Evolutionary conservation across 2,113 vertebrate genomes (phyloP).

Genomic region (Tonatia bakeri): DNA sequence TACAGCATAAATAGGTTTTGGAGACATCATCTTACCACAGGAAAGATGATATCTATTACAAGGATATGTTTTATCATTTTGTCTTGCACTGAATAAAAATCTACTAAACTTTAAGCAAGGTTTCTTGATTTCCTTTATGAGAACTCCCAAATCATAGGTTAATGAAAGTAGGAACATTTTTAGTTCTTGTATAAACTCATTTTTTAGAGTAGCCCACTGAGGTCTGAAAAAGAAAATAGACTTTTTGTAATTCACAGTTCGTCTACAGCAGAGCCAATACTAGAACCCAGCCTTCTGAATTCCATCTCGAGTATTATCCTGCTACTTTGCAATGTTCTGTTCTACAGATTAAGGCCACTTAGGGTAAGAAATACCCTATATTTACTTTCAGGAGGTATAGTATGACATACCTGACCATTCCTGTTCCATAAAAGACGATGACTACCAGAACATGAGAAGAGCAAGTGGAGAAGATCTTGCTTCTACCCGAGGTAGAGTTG

Average conservation of each 20-base stretch:
- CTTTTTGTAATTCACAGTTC: neutral
- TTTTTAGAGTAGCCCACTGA: neutral
- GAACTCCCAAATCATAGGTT: neutral
- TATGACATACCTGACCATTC: slow-evolving; percentile 31
- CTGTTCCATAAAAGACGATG: slow-evolving; percentile 39
- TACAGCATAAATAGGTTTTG: neutral
- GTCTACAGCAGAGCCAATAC: neutral
- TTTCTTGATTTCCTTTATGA: neutral
- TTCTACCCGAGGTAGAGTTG: slow-evolving; percentile 22
- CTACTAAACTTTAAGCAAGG: no score
- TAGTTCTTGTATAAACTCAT: neutral
- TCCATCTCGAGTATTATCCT: neutral
- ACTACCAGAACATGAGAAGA: slow-evolving; percentile 63
- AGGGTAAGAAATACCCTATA: neutral
- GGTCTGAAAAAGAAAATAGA: neutral
- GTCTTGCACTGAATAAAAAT: neutral
- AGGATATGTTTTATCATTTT: neutral
- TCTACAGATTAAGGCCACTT: neutral
- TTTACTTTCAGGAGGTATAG: neutral
- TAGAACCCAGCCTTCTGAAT: neutral
- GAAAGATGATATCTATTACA: neutral
- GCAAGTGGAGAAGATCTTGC: slow-evolving; percentile 72
- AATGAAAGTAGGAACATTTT: neutral
- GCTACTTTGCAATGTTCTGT: neutral
- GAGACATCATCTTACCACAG: neutral